Base-by-base conservation (phyloP, 2,797 vertebrate genomes). In the Paratrypauchen microcephalus region DNA sequence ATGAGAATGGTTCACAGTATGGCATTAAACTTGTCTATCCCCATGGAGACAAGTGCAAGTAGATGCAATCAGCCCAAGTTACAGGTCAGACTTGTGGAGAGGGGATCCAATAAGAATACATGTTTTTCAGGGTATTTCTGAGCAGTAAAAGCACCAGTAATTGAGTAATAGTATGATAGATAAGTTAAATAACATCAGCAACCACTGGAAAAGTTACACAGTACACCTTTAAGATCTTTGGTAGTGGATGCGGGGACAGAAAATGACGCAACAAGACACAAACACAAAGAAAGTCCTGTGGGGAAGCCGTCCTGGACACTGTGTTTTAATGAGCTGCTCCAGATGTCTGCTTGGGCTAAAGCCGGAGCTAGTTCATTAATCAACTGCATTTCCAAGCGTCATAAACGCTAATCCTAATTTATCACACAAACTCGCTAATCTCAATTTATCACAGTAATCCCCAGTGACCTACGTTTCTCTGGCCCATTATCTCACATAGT, bases 241-340 rank as follows among this genome's bases (percentile, higher is more conserved):
- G 60, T 57, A 50, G 26, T 58, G 68, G 69, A 79, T 69, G 68
- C 74, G 69, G 32, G 52, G 68, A 74, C 36, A 68, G 61, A 79
- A 76, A 68, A 74, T 28, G 66, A 70, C 26, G 13, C 6, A 63
- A 15, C 47, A n/a, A 73, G 55, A 73, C 39, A 75, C 68, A 77
- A 69, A 75, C 63, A 78, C 78, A 73, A 48, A 60, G 64, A 70
- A 56, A 56, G 59, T 88, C 85, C 81, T 77, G n/a, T 74, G 77
- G 80, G 80, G 74, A 76, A 69, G 72, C 68, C 36, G 28, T 65
- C 71, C 75, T 81, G 88, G 83, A 86, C 84, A 83, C 73, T 74
- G 66, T 82, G 75, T 86, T 85, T 90, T 93, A 92, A 91, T 91
- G 88, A 91, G 89, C 87, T 74, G 73, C 79, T 80, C 87, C 89